Conservation (phyloP, 2,113 vertebrate genomes). For the Dromas ardeola region DNA sequence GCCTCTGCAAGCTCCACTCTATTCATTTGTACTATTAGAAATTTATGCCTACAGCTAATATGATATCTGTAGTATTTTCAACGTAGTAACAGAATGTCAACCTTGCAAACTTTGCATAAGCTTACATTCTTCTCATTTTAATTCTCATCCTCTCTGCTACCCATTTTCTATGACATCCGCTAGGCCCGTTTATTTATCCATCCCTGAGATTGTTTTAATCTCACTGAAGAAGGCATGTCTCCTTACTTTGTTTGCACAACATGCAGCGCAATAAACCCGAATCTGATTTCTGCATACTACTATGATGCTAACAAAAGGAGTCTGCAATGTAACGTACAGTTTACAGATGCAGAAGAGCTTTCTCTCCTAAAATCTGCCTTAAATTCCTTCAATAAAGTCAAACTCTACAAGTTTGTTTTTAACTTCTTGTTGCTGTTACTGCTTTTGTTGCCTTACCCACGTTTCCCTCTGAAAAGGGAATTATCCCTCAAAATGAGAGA, state of each 20-base stretch:
- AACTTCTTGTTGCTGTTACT: background rate
- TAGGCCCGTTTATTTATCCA: background rate
- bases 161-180: background rate
- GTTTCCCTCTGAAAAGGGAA: background rate
- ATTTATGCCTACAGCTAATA: background rate
- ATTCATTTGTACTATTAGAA: background rate
- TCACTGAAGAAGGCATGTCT: background rate
- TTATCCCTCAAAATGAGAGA: background rate
- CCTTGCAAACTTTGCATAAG: background rate
- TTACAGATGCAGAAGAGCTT: background rate
- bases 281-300: background rate
- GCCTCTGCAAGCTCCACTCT: background rate
- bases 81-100: background rate
- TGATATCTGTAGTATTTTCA: background rate
- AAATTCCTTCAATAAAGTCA: background rate
- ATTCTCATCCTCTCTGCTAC: background rate
- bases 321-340: background rate
- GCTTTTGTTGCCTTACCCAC: background rate
- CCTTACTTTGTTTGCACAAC: background rate
- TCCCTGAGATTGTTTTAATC: background rate
- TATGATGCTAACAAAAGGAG: background rate
- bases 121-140: background rate
- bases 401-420: background rate
- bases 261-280: background rate
- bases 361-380: background rate